A percentile compares a stretch with the other conserved stretches of the same genome.
phyloP scores from a whole-genome alignment of 1,140 invertebrate genomes.

The Telenomus remus region DNA sequence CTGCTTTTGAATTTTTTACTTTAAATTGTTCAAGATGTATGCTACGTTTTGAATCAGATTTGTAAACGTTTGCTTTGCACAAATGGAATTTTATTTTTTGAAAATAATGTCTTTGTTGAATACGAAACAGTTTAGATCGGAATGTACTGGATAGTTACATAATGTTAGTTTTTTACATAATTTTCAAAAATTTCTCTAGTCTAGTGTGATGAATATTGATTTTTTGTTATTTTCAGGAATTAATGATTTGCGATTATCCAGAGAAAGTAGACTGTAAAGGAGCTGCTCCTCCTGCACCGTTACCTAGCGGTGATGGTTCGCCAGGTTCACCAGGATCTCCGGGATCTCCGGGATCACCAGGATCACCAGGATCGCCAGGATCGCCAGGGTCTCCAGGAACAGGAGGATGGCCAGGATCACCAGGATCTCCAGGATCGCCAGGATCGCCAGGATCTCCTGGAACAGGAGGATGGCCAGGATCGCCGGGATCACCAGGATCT shows the following conservation, averaged over 20 bases:
- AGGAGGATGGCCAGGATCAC: not conserved
- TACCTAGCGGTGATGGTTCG: not conserved
- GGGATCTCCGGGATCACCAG: slow-evolving; percentile 11
- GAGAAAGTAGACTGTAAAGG: slow-evolving; percentile 75
- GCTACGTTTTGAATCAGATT: too few species aligned
- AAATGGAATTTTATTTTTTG: too few species aligned
- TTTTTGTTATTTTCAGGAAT: not conserved
- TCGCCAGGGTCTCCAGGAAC: slow-evolving; percentile 1
- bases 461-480: slow-evolving; percentile 5
- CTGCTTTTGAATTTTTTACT: not conserved
- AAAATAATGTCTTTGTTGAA: too few species aligned
- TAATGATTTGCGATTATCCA: slow-evolving; percentile 76
- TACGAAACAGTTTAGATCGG: too few species aligned
- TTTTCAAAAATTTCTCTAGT: too few species aligned
- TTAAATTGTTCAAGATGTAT: too few species aligned
- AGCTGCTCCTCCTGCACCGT: slow-evolving; percentile 51
- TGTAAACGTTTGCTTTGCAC: too few species aligned
- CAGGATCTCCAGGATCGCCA: slow-evolving; percentile 14
- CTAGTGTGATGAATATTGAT: not conserved
- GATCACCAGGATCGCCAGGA: slow-evolving; percentile 9
- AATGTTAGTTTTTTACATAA: too few species aligned
- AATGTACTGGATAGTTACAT: too few species aligned
- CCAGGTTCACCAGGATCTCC: slow-evolving; percentile 9
- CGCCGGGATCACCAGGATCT: slow-evolving; percentile 6
- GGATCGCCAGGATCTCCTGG: slow-evolving; percentile 23